phyloP scores from a whole-genome alignment of 1,140 invertebrate genomes.

The Thaumatotibia leucotreta region DNA sequence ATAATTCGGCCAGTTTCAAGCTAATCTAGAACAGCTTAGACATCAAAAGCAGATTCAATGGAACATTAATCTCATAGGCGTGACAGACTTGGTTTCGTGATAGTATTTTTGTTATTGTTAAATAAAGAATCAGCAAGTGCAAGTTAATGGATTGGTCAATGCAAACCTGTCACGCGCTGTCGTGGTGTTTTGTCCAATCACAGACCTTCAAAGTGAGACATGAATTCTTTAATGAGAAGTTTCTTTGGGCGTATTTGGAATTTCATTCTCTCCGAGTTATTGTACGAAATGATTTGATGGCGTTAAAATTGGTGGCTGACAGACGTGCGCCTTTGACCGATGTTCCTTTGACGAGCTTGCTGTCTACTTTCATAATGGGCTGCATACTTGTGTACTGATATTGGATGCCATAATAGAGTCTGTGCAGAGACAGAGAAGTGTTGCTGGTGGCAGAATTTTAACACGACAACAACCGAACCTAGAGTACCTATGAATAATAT shows the following conservation, averaged over 20 bases:
- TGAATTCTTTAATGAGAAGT: not conserved
- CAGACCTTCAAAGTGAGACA: not conserved
- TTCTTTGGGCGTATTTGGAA: not conserved
- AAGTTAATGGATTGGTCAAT: slow-evolving; percentile 2
- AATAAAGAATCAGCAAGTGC: not conserved
- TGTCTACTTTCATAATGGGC: no score
- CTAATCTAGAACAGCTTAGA: not conserved
- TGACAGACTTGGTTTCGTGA: not conserved
- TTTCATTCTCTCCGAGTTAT: not conserved
- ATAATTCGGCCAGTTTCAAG: not conserved
- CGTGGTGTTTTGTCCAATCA: not conserved
- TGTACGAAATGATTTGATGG: not conserved
- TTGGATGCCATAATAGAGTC: no score
- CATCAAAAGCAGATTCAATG: not conserved
- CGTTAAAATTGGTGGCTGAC: not conserved
- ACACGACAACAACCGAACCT: no score
- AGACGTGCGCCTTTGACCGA: not conserved
- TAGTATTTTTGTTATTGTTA: not conserved
- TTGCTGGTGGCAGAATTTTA: no score
- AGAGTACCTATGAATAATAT: no score
- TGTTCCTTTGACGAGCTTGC: not conserved
- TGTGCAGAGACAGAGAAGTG: no score
- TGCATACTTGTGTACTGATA: not conserved
- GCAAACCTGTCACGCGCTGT: not conserved
- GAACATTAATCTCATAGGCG: not conserved